Base-by-base conservation (phyloP, 2,888 invertebrate genomes). In the Didymodactylos carnosus region DNA sequence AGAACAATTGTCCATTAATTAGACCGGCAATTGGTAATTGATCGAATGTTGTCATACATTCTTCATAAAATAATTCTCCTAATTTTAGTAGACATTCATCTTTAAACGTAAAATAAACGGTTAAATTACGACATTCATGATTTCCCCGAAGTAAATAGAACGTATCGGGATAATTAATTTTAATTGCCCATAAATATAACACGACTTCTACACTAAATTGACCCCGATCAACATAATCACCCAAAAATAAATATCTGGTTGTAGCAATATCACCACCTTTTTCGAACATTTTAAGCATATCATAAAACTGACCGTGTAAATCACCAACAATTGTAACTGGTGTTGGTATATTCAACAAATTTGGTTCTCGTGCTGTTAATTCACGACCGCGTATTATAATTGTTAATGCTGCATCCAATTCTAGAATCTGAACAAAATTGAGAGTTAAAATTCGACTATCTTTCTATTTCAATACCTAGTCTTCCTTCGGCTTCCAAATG, bases 251-350 rank as follows among this genome's bases (percentile, higher is more conserved):
- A 62, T 62, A 62, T 40, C 70, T 73, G 11, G 13, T 69, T 1
- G 23, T n/a, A 2, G 69, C 27, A 5, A 70, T 39, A 40, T 72
- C 69, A 39, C 73, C 70, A 19, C 73, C 69, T 70, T 46, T 46
- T 43, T 70, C 73, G 23, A 73, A 73, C 11, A 71, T 70, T 0
- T 35, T 49, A 19, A 73, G 29, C 69, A 73, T 69, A 41, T 73
- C 73, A 53, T 27, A 73, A 41, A 70, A 73, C 39, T 73, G 73
- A 7, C 73, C 73, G 23, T 73, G 73, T 7, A 73, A 35, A 69
- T 73, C 73, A 16, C 73, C 73, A n/a, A 69, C 49, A 29, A 73
- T 70, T 27, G 70, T 35, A 0, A 73, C 46, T 19, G 73, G 73
- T 41, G 73, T 46, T 10, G 14, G 23, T 19, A 73, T 41, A 29